Percentiles rank a stretch among this genome's conserved stretches.
These are phyloP conservation scores for Lampris megalopsis DNA, from an alignment of 2,113 vertebrate genomes.

Conservation along the genomic window DNA sequence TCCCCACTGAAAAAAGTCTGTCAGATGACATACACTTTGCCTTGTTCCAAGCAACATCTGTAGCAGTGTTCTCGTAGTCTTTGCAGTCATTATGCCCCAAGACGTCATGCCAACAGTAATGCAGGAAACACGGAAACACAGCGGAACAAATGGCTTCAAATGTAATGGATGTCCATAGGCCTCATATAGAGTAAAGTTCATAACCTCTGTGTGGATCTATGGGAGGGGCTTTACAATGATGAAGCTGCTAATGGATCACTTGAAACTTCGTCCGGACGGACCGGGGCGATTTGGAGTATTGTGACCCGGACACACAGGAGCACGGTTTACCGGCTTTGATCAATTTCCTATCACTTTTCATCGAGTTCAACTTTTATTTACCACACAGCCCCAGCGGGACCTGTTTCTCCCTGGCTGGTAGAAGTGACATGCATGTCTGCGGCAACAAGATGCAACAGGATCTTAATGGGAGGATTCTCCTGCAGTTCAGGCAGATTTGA, in stretches of 20 bases:
- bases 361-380: not conserved
- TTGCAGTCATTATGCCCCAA: constrained; percentile 61
- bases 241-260: constrained; percentile 50
- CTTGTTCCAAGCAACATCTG: constrained; percentile 65
- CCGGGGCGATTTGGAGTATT: constrained; percentile 23
- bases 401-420: not conserved
- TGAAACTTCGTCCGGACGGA: constrained; percentile 32
- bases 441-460: not conserved
- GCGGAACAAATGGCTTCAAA: constrained; percentile 35
- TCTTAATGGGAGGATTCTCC: constrained; percentile 28
- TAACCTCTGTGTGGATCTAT: constrained; percentile 47
- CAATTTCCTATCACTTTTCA: not conserved
- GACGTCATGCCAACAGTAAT: constrained; percentile 30
- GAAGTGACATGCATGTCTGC: not conserved
- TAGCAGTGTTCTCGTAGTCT: constrained; percentile 50
- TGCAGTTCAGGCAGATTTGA: constrained; percentile 32
- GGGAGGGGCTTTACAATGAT: constrained; percentile 62
- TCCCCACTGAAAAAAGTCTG: constrained; percentile 34
- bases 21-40: constrained; percentile 69
- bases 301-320: constrained; percentile 9
- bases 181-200: constrained; percentile 34
- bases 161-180: constrained; percentile 54
- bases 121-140: constrained; percentile 21
- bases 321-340: not conserved
- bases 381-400: not conserved